Percentiles rank a stretch among this genome's conserved stretches.
phyloP scores from a whole-genome alignment of 2,888 invertebrate genomes.

The Diloba caeruleocephala region DNA sequence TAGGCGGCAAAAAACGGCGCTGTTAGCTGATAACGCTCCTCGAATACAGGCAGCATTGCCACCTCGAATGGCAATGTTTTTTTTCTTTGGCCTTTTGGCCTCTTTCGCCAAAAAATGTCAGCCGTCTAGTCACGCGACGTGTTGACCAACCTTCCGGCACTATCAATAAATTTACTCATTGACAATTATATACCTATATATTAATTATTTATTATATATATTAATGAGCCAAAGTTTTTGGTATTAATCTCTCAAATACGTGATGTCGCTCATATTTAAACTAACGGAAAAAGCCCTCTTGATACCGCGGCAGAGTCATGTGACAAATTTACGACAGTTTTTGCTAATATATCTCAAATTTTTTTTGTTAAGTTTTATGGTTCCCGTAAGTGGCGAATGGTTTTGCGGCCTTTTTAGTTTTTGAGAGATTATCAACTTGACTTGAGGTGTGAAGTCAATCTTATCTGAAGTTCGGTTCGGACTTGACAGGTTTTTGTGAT shows the following conservation, averaged over 20 bases:
- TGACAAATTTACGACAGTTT: constrained; percentile 80
- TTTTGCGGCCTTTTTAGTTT: constrained; percentile 54
- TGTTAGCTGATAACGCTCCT: too few species aligned
- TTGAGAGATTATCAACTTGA: constrained; percentile 67
- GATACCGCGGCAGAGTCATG: constrained; percentile 57
- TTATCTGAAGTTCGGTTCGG: constrained; percentile 55
- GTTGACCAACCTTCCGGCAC: too few species aligned
- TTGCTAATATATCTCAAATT: constrained; percentile 56
- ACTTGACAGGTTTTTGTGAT: constrained; percentile 43
- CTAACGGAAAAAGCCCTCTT: constrained; percentile 54
- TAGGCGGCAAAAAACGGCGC: too few species aligned
- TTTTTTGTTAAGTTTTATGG: constrained; percentile 57
- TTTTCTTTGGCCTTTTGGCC: too few species aligned
- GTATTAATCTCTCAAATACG: constrained; percentile 27
- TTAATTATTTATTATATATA: too few species aligned
- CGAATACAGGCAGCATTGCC: too few species aligned
- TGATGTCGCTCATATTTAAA: constrained; percentile 20
- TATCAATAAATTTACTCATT: too few species aligned
- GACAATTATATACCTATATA: too few species aligned
- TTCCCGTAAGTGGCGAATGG: constrained; percentile 68
- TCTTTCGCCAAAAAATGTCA: too few species aligned
- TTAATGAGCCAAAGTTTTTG: constrained; percentile 6
- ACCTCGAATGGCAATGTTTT: too few species aligned
- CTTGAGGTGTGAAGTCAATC: constrained; percentile 70
- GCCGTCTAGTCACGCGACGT: too few species aligned